These are phyloP conservation scores for Hemicentrotus pulcherrimus DNA, from an alignment of 35 echinoderm and acorn worm genomes.

Conservation along the genomic window DNA sequence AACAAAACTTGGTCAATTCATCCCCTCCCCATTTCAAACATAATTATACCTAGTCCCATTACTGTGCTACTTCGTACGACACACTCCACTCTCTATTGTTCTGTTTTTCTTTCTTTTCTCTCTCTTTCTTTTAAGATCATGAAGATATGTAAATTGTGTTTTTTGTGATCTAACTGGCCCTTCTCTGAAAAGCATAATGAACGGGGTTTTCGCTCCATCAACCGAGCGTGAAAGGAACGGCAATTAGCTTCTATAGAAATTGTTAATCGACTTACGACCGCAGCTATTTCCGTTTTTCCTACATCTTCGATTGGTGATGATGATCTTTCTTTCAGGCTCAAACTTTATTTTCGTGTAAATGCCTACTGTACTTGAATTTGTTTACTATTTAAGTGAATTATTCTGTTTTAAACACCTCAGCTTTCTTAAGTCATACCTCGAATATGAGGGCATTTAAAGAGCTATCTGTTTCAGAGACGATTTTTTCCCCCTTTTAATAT, in stretches of 20 bases:
- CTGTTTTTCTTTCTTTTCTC: neutral
- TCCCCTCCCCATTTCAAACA: no score
- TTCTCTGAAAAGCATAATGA: neutral
- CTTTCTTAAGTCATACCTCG: no score
- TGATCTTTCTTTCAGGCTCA: neutral
- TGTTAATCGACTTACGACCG: neutral
- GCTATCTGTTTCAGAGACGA: no score
- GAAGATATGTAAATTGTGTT: neutral
- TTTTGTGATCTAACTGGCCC: neutral
- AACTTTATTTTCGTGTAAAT: no score
- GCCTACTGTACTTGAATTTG: no score
- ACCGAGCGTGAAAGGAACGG: neutral
- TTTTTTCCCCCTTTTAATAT: no score
- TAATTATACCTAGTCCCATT: neutral
- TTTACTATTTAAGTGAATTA: no score
- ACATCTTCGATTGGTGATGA: neutral
- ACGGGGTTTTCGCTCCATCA: neutral
- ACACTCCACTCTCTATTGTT: neutral
- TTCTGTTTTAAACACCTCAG: no score
- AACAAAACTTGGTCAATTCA: neutral
- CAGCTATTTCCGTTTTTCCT: neutral
- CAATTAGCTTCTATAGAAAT: constrained; percentile 4
- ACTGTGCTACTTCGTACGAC: neutral
- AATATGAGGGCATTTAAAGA: no score
- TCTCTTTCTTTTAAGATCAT: neutral